A percentile compares a stretch with the other conserved stretches of the same genome.
These are phyloP conservation scores for Vanacampus margaritifer DNA, from an alignment of 2,113 vertebrate species.

Conservation along the genomic window DNA sequence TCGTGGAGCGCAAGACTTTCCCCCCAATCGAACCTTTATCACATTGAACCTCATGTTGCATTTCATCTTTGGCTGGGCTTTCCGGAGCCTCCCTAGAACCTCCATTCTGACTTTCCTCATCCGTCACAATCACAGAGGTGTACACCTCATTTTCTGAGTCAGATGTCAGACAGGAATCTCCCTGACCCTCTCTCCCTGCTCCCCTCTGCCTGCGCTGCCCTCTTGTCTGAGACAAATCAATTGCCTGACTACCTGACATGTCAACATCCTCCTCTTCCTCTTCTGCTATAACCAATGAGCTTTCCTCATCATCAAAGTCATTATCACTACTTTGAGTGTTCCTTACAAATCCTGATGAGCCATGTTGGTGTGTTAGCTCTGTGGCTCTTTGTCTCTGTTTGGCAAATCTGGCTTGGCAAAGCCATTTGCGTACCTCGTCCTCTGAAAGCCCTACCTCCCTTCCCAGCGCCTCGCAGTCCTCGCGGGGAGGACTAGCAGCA, in stretches of 20 bases:
- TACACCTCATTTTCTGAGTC: conserved; percentile 75
- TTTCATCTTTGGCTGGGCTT: conserved; percentile 63
- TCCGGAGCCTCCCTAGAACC: conserved; percentile 53
- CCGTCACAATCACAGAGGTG: conserved; percentile 75
- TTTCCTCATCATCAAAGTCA: conserved; percentile 68
- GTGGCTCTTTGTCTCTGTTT: conserved; percentile 56
- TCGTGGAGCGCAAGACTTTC: conserved; percentile 75
- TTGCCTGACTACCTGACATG: conserved; percentile 56
- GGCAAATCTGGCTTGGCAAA: conserved; percentile 59
- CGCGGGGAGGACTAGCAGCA: conserved; percentile 68
- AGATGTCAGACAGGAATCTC: conserved; percentile 69
- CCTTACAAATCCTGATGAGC: conserved; percentile 6
- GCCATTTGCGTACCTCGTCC: conserved; percentile 71
- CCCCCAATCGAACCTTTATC: conserved; percentile 64
- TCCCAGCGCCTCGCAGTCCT: conserved; percentile 75
- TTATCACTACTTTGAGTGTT: conserved; percentile 37
- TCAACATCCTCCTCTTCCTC: conserved; percentile 56
- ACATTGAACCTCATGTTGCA: conserved; percentile 39
- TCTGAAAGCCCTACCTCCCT: conserved; percentile 73
- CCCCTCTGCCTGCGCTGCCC: conserved; percentile 46
- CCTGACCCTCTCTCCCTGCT: conserved; percentile 49
- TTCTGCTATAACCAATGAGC: conserved; percentile 70
- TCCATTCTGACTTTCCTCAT: conserved; percentile 72
- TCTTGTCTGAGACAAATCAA: conserved; percentile 68
- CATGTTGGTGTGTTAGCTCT: conserved; percentile 17